Evolutionary conservation across 2,797 vertebrate species (phyloP), one percentile per base, ranked within the genome.

Genomic region (Vipera ursinii): DNA sequence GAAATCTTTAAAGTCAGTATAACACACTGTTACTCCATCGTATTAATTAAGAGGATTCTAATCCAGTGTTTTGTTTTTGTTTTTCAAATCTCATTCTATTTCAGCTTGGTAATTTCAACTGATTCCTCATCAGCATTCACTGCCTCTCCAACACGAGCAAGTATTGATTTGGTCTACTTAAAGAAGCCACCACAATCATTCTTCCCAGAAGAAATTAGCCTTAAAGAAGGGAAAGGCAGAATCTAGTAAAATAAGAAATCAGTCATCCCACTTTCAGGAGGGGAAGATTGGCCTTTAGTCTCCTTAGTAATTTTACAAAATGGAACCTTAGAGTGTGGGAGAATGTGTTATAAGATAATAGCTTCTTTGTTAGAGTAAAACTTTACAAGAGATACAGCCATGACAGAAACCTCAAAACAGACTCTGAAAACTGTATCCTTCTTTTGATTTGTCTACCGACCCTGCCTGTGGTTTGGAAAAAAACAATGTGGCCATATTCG

Each of bases 111-210:
- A 55, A 85, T 92, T 82, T 15, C 69, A 55, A 57, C 87, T 91
- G 89, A 91, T 89, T 61, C 78, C 87, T 63, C 89, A 92, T 65
- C 87, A 92, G 82, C 44, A 89, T 86, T 86, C 89, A 73, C 26
- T 56, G 7, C 15, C 44, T 78, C 60, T 57, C 15, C 20, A 20
- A 14, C 32, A 55, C 44, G 32, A 94, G 56, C 17, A 13, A 48
- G 24, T 59, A 78, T 86, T 87, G 73, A 69, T 91, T 94, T 89
- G 59, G 48, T 89, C 60, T 92, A 55, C 61, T 51, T 57, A 94
- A 63, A 89, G 63, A 51, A 90, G 32, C 61, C 20, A 26, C 73
- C 24, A 24, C n/a, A 89, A 48, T 92, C 55, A 87, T 48, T 57
- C 28, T 55, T 89, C 63, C 26, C 48, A 82, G 44, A 44, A 87